A percentile compares a stretch with the other conserved stretches of the same genome.
Conservation (phyloP, 1,140 invertebrate genomes). For the Polyergus mexicanus region DNA sequence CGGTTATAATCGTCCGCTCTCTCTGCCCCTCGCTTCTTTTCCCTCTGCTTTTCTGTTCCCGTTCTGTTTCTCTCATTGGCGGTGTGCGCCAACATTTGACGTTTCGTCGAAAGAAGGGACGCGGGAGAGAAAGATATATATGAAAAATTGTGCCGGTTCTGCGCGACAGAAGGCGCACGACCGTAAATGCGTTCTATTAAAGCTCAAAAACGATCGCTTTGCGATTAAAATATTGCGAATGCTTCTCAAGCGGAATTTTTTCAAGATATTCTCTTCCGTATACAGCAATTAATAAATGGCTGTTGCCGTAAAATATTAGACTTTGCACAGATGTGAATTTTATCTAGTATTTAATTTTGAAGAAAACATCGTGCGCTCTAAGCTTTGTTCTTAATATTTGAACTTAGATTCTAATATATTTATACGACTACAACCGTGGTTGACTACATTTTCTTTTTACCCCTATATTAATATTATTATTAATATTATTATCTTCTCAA, state of each 20-base stretch:
- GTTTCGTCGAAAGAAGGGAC: slow-evolving; percentile 53
- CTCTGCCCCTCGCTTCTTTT: slow-evolving; percentile 51
- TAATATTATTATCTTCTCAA: not conserved
- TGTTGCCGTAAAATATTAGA: not conserved
- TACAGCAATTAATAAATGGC: slow-evolving; percentile 7
- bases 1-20: slow-evolving; percentile 65
- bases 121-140: slow-evolving; percentile 1
- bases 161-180: slow-evolving; percentile 16
- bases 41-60: slow-evolving; percentile 17
- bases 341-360: not conserved
- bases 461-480: not conserved
- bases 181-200: slow-evolving; percentile 48
- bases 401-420: not conserved
- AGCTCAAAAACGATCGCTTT: slow-evolving; percentile 13
- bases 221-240: slow-evolving; percentile 28
- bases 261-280: not conserved
- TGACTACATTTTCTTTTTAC: not conserved
- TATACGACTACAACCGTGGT: not conserved
- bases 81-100: slow-evolving; percentile 72
- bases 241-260: not conserved
- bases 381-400: not conserved
- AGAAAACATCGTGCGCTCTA: not conserved
- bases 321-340: not conserved
- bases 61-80: slow-evolving; percentile 43
- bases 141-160: slow-evolving; percentile 31